phyloP scores from a whole-genome alignment of 1,140 invertebrate species.

The Panulirus ornatus region DNA sequence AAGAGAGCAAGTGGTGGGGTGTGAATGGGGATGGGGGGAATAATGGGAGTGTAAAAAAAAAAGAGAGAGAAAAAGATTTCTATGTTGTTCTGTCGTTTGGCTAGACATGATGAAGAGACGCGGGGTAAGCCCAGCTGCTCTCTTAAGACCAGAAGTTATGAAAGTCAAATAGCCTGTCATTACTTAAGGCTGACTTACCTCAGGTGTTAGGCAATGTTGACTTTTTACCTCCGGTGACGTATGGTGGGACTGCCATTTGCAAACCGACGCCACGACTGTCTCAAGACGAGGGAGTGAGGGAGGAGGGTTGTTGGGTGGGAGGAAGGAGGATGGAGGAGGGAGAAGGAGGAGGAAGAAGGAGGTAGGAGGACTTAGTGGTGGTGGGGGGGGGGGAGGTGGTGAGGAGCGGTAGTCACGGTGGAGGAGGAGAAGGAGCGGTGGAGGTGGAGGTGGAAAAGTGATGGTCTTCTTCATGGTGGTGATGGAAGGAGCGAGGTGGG shows the following conservation, averaged over 20 bases:
- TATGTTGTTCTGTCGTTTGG: constrained; percentile 38
- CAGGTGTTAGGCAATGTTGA: constrained; percentile 64
- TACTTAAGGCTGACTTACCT: constrained; percentile 54
- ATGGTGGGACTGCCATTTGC: constrained; percentile 61
- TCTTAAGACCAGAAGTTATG: constrained; percentile 63
- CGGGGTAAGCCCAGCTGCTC: constrained; percentile 55
- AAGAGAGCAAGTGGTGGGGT: not conserved
- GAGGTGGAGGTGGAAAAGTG: not conserved
- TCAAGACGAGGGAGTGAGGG: not conserved
- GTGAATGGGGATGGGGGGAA: not conserved
- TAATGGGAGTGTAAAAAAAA: not conserved
- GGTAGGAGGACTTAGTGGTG: not conserved
- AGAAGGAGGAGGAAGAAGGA: not conserved
- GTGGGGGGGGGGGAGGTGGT: not conserved
- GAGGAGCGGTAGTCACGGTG: no score
- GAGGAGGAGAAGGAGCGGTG: not conserved
- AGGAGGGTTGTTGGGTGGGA: not conserved
- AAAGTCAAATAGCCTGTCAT: constrained; percentile 65
- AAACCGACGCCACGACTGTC: constrained; percentile 47
- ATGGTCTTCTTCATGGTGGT: not conserved
- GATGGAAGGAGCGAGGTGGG: not conserved
- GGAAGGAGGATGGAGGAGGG: not conserved
- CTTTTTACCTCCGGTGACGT: constrained; percentile 53
- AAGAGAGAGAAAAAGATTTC: not conserved
- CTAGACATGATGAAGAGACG: constrained; percentile 20